Percentiles rank a stretch among this genome's conserved stretches.
These are phyloP conservation scores for Hydractinia symbiolongicarpus DNA, from an alignment of 30 jellyfish, hydroid and myxozoan genomes.

Conservation along the genomic window DNA sequence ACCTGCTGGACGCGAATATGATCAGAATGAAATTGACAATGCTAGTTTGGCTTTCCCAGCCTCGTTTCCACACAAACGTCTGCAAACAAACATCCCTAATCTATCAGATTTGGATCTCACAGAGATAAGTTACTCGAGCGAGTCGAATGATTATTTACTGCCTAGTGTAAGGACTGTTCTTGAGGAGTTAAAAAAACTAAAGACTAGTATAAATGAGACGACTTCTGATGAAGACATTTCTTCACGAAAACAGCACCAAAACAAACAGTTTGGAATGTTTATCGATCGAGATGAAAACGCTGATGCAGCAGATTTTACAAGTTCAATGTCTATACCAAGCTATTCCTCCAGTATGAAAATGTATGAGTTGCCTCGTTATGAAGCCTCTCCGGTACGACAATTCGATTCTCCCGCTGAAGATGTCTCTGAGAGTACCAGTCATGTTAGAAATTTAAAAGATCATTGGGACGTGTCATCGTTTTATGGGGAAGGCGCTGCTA, in stretches of 20 bases:
- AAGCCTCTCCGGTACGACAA: not conserved
- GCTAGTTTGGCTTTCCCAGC: too few relatives aligned
- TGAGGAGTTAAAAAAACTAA: not conserved
- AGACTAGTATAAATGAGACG: not conserved
- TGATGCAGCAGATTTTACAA: too few relatives aligned
- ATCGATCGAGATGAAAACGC: too few relatives aligned
- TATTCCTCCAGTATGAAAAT: not conserved
- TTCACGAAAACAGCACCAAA: too few relatives aligned
- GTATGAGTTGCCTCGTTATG: not conserved
- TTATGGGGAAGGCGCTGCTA: not conserved
- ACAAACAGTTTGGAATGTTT: too few relatives aligned
- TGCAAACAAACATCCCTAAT: too few relatives aligned
- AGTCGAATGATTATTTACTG: not conserved
- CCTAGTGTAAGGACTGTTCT: constrained; percentile 6
- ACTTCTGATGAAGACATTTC: not conserved
- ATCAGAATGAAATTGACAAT: too few relatives aligned
- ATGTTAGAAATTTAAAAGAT: not conserved
- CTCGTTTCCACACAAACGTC: too few relatives aligned
- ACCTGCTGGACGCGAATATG: too few relatives aligned
- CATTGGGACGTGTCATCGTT: not conserved
- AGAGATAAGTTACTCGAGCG: not conserved
- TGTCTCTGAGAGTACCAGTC: not conserved
- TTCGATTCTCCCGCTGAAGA: not conserved
- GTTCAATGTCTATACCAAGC: not conserved
- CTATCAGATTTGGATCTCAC: too few relatives aligned